A percentile compares a stretch with the other conserved stretches of the same genome.
Evolutionary conservation across 2,797 vertebrate species (phyloP).

Genomic region (Oceanodroma leucorhoa): DNA sequence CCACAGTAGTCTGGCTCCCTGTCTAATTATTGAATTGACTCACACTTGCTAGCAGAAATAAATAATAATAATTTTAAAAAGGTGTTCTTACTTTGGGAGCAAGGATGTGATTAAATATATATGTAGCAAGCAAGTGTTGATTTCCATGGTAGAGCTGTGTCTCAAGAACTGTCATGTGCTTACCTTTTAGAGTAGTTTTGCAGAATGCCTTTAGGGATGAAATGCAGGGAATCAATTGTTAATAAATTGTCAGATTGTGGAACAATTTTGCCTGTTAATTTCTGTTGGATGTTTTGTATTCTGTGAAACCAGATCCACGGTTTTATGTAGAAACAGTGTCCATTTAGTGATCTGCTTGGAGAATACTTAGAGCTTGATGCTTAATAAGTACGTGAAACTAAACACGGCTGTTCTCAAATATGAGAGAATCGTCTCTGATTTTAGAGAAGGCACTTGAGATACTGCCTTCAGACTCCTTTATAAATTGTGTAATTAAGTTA

Average conservation of each 20-base stretch:
- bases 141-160: neutral
- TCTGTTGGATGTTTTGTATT: neutral
- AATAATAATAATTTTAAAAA: neutral
- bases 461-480: neutral
- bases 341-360: neutral
- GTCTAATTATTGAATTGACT: slow-evolving; percentile 18
- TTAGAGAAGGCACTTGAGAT: neutral
- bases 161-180: neutral
- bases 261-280: neutral
- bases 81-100: neutral
- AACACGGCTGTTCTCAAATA: neutral
- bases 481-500: neutral
- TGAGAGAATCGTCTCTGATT: neutral
- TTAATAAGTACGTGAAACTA: neutral
- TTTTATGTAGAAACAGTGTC: neutral
- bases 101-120: neutral
- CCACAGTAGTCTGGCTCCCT: neutral
- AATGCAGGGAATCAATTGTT: neutral
- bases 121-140: rapidly evolving
- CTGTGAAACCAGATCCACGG: neutral
- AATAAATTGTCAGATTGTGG: neutral
- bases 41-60: neutral
- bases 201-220: neutral
- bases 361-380: neutral
- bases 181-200: neutral